Conservation (phyloP, 2,888 invertebrate genomes). For the Oxycera nigricornis region DNA sequence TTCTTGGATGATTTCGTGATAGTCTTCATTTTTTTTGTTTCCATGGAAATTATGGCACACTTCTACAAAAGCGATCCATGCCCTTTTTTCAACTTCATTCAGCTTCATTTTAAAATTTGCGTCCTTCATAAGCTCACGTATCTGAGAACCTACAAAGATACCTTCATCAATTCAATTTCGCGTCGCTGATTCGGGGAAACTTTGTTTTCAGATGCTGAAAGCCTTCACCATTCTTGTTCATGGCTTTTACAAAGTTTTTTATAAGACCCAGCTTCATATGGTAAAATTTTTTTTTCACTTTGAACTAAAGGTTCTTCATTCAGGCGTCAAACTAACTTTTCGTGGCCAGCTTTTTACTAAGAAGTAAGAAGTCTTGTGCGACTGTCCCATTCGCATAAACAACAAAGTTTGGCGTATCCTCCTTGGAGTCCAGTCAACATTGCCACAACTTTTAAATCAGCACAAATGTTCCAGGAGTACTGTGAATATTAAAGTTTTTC, state of each 20-base stretch:
- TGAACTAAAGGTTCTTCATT: not conserved
- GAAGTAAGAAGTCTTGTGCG: not conserved
- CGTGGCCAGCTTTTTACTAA: not conserved
- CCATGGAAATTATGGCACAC: constrained; percentile 14
- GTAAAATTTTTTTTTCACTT: constrained; percentile 14
- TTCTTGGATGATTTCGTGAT: too few relatives aligned
- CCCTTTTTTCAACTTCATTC: constrained; percentile 30
- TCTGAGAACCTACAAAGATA: constrained; percentile 41
- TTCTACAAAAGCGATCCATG: constrained; percentile 26
- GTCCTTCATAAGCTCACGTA: constrained; percentile 33
- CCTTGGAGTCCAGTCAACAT: constrained; percentile 9
- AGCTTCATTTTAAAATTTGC: constrained; percentile 8
- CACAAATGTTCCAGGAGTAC: not conserved
- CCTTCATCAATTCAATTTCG: constrained; percentile 43
- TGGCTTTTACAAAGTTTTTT: constrained; percentile 46
- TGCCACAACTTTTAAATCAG: not conserved
- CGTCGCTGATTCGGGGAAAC: constrained; percentile 41
- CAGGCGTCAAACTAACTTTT: not conserved
- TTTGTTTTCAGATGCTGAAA: constrained; percentile 42
- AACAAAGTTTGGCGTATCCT: constrained; percentile 24
- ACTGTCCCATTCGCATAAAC: constrained; percentile 17
- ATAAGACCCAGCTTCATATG: constrained; percentile 46
- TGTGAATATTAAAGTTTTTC: not conserved
- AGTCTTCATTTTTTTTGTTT: constrained; percentile 18
- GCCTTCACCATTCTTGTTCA: constrained; percentile 41